Percentiles rank a stretch among this genome's conserved stretches.
phyloP scores from a whole-genome alignment of 2,797 vertebrate species.

The Crocidura indochinensis region DNA sequence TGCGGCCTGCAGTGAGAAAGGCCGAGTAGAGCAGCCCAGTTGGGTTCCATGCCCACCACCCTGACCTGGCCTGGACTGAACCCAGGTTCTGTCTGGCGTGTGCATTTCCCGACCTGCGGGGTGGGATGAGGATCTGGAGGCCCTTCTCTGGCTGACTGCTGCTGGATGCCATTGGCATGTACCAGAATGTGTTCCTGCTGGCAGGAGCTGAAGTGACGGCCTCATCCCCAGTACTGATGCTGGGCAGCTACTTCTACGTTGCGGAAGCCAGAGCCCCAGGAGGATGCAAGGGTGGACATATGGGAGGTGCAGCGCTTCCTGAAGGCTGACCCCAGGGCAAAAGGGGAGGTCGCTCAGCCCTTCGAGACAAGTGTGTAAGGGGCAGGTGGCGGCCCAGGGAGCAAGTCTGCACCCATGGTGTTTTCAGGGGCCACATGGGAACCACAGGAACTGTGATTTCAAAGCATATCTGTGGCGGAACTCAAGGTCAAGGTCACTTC shows the following conservation, averaged over 20 bases:
- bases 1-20: too few relatives aligned
- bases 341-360: constrained; percentile 90
- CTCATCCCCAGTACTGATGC: constrained; percentile 92
- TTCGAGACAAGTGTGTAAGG: constrained; percentile 91
- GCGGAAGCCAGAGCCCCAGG: constrained; percentile 81
- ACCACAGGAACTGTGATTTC: constrained; percentile 65
- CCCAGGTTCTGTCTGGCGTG: too few relatives aligned
- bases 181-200: constrained; percentile 95
- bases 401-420: constrained; percentile 19
- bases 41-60: too few relatives aligned
- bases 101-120: not conserved
- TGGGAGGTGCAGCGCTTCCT: constrained; percentile 89
- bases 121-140: too few relatives aligned
- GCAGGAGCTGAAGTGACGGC: constrained; percentile 95
- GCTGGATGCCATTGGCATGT: constrained; percentile 93
- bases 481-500: constrained; percentile 79
- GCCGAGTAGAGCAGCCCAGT: too few relatives aligned
- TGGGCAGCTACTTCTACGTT: constrained; percentile 94
- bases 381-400: constrained; percentile 54
- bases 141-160: constrained; percentile 85
- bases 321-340: constrained; percentile 89
- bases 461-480: constrained; percentile 85
- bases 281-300: constrained; percentile 85
- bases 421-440: constrained; percentile 78
- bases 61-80: too few relatives aligned